Evolutionary conservation across 2,888 invertebrate genomes (phyloP).

Genomic region (Himalopsyche japonica): DNA sequence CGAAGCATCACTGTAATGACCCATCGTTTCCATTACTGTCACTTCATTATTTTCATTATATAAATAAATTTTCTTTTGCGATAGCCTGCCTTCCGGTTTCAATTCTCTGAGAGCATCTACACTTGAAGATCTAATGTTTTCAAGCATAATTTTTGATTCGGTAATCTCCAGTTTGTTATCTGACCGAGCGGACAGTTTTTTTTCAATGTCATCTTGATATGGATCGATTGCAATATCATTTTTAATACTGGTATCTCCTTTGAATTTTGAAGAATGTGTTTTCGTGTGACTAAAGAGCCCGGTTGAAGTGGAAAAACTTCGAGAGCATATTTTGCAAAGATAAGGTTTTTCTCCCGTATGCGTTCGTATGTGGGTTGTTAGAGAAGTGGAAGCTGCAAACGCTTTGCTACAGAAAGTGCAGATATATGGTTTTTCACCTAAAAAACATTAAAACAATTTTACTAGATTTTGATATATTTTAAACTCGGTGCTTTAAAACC

Average conservation of each 20-base stretch:
- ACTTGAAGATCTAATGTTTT: not conserved
- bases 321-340: constrained; percentile 17
- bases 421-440: constrained; percentile 18
- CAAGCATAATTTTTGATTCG: no score
- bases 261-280: not conserved
- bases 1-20: not conserved
- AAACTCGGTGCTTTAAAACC: no score
- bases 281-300: constrained; percentile 13
- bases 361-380: constrained; percentile 5
- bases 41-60: not conserved
- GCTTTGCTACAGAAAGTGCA: constrained; percentile 16
- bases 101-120: not conserved
- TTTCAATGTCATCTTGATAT: no score
- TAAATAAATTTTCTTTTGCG: not conserved
- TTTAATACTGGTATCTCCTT: not conserved
- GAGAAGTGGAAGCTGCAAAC: constrained; percentile 13
- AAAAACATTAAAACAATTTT: not conserved
- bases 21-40: not conserved
- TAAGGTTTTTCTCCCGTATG: constrained; percentile 31
- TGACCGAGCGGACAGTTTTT: no score
- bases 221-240: no score
- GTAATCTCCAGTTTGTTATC: no score
- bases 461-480: no score
- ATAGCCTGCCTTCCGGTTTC: not conserved
- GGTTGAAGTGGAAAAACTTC: constrained; percentile 13